Percentiles rank a stretch among this genome's conserved stretches.
These are phyloP conservation scores for Latrodectus hesperus DNA, from an alignment of 2,888 invertebrate genomes.

Conservation along the genomic window DNA sequence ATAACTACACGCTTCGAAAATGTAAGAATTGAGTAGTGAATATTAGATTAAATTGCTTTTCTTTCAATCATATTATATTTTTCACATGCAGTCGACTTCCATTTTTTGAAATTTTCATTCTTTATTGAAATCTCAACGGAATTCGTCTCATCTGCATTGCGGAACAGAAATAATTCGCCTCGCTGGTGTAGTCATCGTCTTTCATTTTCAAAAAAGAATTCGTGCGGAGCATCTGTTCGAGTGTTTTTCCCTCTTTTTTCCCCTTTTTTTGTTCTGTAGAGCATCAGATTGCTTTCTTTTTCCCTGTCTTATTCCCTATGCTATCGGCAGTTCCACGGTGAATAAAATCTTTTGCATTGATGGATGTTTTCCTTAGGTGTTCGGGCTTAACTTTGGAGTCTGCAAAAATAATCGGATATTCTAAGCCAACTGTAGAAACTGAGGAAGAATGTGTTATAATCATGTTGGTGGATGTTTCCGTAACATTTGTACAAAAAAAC, in stretches of 20 bases:
- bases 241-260: background rate
- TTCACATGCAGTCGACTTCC: background rate
- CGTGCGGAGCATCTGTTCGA: background rate
- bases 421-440: no score
- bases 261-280: background rate
- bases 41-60: slow-evolving; percentile 1
- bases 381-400: background rate
- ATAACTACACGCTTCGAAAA: background rate
- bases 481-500: no score
- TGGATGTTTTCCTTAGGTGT: background rate
- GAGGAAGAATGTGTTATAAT: no score
- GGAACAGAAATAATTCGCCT: background rate
- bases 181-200: background rate
- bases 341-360: background rate
- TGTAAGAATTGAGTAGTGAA: background rate
- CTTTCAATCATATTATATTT: slow-evolving; percentile 3
- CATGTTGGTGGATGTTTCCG: no score
- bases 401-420: background rate
- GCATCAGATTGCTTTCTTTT: background rate
- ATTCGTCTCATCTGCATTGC: background rate
- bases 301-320: background rate
- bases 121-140: background rate
- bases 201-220: background rate
- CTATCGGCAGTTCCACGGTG: background rate
- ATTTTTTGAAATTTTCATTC: background rate